Conservation (phyloP, 1,140 invertebrate species). For the Pseudomyrmex sp. region DNA sequence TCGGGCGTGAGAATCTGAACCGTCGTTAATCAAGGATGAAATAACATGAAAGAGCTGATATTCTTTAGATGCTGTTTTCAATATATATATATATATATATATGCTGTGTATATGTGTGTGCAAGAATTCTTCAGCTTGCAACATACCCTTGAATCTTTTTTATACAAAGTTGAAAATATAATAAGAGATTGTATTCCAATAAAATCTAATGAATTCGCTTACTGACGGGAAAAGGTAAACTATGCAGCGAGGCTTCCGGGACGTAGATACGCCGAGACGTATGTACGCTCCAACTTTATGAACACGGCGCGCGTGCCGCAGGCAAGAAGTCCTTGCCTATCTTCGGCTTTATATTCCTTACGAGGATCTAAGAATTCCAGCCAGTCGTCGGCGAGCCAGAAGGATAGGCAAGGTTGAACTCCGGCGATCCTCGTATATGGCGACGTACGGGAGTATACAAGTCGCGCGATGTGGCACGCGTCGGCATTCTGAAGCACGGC, state of each 20-base stretch:
- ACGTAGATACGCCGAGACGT: neutral
- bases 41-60: neutral
- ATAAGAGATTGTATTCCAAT: no score
- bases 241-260: conserved; percentile 6
- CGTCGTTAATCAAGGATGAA: neutral
- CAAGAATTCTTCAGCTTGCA: neutral
- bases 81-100: neutral
- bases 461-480: conserved; percentile 76
- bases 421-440: conserved; percentile 69
- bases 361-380: conserved; percentile 42
- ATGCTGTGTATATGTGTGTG: no score
- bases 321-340: conserved; percentile 13
- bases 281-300: conserved; percentile 4
- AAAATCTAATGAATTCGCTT: neutral
- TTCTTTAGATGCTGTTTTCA: neutral
- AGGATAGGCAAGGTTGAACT: conserved; percentile 40
- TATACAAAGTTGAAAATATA: no score
- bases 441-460: conserved; percentile 68
- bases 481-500: conserved; percentile 74
- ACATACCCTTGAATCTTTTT: no score
- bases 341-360: conserved; percentile 1
- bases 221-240: neutral
- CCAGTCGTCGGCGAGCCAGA: conserved; percentile 27
- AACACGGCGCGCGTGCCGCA: conserved; percentile 35
- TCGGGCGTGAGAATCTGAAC: neutral